Evolutionary conservation across 2,113 vertebrate genomes (phyloP).

Genomic region (Penelope pileata): DNA sequence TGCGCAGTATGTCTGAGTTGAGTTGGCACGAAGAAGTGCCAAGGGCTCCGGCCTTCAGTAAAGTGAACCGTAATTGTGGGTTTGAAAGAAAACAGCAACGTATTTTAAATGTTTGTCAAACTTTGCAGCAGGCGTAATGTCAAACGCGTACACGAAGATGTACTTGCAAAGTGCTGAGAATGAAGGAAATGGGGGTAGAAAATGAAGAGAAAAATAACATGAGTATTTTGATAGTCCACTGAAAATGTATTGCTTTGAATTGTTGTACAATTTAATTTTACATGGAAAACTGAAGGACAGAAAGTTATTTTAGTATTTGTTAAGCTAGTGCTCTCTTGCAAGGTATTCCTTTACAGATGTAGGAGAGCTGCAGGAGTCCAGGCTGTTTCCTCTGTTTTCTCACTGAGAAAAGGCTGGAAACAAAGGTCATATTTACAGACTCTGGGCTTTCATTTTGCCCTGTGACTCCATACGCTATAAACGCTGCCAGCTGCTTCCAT

Average conservation of each 20-base stretch:
- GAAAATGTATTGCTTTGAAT: conserved; percentile 31
- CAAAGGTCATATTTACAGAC: not conserved
- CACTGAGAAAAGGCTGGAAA: not conserved
- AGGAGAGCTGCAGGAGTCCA: not conserved
- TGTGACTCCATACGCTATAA: not conserved
- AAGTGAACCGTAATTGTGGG: conserved; percentile 57
- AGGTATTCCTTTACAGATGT: not conserved
- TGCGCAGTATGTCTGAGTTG: not conserved
- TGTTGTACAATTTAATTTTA: conserved; percentile 43
- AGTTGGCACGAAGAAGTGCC: conserved; percentile 22
- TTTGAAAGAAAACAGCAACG: conserved; percentile 32
- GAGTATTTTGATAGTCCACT: conserved; percentile 31
- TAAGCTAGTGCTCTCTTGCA: not conserved
- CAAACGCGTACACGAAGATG: not conserved
- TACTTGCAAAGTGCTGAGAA: conserved; percentile 36
- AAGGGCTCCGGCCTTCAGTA: conserved; percentile 28
- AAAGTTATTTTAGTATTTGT: conserved; percentile 20
- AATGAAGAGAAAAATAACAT: conserved; percentile 39
- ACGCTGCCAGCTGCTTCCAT: not conserved
- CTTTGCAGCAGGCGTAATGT: conserved; percentile 19
- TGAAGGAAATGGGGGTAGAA: conserved; percentile 20
- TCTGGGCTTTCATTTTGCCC: not conserved
- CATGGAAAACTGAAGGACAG: conserved; percentile 9
- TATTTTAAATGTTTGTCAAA: conserved; percentile 63
- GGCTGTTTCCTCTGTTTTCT: not conserved